Percentiles rank a stretch among this genome's conserved stretches.
These are phyloP conservation scores for Campoletis sonorensis DNA, from an alignment of 1,140 invertebrate species.

Conservation along the genomic window DNA sequence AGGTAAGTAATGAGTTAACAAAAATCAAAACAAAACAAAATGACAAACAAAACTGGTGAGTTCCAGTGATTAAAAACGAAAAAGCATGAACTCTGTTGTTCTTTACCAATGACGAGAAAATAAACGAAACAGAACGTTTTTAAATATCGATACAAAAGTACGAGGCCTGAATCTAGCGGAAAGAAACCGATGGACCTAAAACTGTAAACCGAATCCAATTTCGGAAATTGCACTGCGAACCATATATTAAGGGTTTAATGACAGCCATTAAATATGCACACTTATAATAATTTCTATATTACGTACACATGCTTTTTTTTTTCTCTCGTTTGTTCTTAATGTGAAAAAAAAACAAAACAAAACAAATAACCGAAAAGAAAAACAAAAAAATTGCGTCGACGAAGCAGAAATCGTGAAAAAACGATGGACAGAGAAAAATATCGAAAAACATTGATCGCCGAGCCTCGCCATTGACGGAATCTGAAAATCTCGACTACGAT, in stretches of 20 bases:
- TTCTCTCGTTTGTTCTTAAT: conserved; percentile 11
- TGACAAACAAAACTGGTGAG: no score
- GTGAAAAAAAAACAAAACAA: conserved; percentile 18
- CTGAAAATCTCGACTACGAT: no score
- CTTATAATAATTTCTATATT: no score
- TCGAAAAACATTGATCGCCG: no score
- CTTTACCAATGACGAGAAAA: conserved; percentile 1
- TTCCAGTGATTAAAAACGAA: no score
- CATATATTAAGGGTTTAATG: conserved; percentile 25
- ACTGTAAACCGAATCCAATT: conserved; percentile 48
- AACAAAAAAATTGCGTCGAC: background rate
- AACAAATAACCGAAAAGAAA: background rate
- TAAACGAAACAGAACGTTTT: background rate
- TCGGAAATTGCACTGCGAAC: conserved; percentile 35
- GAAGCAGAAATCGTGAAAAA: no score
- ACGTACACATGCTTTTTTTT: background rate
- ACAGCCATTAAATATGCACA: background rate
- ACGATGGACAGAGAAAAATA: no score
- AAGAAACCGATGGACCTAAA: conserved; percentile 41
- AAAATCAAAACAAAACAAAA: no score
- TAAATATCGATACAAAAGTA: conserved; percentile 9
- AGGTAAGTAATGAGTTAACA: no score
- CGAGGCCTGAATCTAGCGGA: background rate
- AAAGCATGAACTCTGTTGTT: no score
- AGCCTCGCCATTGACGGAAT: no score